Conservation (phyloP, 1,140 invertebrate genomes). For the Drosophila lacertosa region DNA sequence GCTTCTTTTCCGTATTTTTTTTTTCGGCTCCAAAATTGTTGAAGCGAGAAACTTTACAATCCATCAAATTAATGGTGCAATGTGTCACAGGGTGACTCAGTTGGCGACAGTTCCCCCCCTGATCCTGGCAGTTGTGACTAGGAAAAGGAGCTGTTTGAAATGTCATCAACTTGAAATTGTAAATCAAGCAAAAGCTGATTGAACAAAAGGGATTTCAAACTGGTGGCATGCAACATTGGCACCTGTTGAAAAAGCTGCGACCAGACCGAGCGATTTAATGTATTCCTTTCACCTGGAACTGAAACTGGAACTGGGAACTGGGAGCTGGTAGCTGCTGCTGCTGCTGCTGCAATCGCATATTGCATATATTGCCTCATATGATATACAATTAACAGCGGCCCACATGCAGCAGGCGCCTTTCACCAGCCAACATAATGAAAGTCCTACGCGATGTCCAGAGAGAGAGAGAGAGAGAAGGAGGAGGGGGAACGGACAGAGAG, state of each 20-base stretch:
- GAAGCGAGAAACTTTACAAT: conserved; percentile 81
- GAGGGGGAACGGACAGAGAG: conserved; percentile 5
- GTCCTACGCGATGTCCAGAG: conserved; percentile 15
- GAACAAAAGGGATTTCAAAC: conserved; percentile 53
- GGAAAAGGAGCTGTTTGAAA: conserved; percentile 40
- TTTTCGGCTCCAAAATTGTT: conserved; percentile 51
- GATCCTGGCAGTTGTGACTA: neutral
- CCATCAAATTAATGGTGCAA: conserved; percentile 83
- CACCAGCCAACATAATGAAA: conserved; percentile 47
- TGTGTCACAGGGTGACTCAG: conserved; percentile 66
- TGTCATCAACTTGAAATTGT: conserved; percentile 76
- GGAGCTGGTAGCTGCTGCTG: no score
- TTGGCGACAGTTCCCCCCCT: neutral
- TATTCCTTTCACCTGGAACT: conserved; percentile 20
- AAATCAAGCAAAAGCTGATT: conserved; percentile 77
- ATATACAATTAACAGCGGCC: conserved; percentile 24
- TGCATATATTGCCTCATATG: conserved; percentile 14
- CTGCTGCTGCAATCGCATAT: conserved; percentile 14
- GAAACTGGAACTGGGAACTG: no score
- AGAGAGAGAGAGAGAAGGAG: neutral
- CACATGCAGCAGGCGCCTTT: conserved; percentile 19
- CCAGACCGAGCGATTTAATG: neutral
- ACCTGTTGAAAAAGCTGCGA: conserved; percentile 9
- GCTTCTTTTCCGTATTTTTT: conserved; percentile 48
- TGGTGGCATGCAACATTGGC: conserved; percentile 25